Percentiles rank a stretch among this genome's conserved stretches.
These are phyloP conservation scores for Caprella mutica DNA, from an alignment of 2,888 invertebrate genomes.

Conservation along the genomic window DNA sequence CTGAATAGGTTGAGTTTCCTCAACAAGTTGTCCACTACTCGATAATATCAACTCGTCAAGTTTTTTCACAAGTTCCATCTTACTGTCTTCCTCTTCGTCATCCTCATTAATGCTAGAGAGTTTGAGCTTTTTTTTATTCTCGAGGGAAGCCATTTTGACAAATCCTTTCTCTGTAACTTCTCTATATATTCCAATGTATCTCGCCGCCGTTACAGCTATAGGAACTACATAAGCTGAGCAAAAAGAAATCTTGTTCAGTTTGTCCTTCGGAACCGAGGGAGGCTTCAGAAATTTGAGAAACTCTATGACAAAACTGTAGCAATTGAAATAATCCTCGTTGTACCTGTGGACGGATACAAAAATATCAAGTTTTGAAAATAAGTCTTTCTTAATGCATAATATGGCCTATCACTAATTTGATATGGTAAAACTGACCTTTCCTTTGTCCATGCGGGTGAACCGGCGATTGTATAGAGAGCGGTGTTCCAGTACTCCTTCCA, in stretches of 20 bases:
- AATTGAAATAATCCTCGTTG: slow-evolving; percentile 64
- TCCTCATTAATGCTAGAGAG: too few species aligned
- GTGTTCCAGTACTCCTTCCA: slow-evolving; percentile 59
- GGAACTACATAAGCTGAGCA: slow-evolving; percentile 72
- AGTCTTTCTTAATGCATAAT: not conserved
- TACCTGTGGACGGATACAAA: slow-evolving; percentile 43
- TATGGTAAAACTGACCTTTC: slow-evolving; percentile 4
- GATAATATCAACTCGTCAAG: too few species aligned
- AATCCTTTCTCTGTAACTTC: slow-evolving; percentile 40
- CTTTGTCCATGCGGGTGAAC: not conserved
- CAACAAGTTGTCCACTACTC: too few species aligned
- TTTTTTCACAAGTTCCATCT: too few species aligned
- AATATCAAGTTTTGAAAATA: not conserved
- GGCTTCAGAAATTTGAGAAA: slow-evolving; percentile 63
- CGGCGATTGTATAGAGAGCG: slow-evolving; percentile 42
- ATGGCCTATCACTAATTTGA: not conserved
- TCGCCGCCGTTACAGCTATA: slow-evolving; percentile 66
- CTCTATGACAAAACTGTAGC: slow-evolving; percentile 72
- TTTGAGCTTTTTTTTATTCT: too few species aligned
- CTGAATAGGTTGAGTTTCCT: too few species aligned
- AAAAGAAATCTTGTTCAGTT: slow-evolving; percentile 55
- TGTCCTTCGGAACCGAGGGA: slow-evolving; percentile 57
- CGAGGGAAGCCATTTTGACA: too few species aligned
- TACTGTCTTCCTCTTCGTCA: too few species aligned
- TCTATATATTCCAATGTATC: slow-evolving; percentile 70